Percentiles rank a stretch among this genome's conserved stretches.
phyloP scores from a whole-genome alignment of 2,888 invertebrate species.

The Leucophenga montana region DNA sequence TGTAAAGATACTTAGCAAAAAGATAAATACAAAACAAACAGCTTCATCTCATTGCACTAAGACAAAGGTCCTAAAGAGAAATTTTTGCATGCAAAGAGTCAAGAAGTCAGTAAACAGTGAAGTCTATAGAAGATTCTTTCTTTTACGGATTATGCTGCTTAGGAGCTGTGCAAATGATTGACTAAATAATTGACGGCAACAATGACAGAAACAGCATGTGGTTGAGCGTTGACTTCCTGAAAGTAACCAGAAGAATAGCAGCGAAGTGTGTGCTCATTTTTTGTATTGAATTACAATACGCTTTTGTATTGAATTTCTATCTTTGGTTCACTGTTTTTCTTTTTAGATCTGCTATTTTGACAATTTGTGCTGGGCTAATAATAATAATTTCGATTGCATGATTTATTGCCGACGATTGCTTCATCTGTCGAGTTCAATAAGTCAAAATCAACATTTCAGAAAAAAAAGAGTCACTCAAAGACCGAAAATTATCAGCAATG shows the following conservation, averaged over 20 bases:
- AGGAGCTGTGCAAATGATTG: constrained; percentile 9
- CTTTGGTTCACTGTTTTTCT: background rate
- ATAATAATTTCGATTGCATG: constrained; percentile 6
- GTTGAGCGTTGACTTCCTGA: background rate
- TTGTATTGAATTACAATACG: constrained; percentile 5
- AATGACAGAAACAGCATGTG: constrained; percentile 10
- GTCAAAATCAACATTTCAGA: background rate
- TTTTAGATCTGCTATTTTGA: constrained; percentile 3
- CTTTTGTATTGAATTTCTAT: background rate
- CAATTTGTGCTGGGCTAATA: constrained; percentile 16
- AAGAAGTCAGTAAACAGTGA: constrained; percentile 14
- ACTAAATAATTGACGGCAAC: constrained; percentile 5
- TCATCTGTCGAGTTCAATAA: constrained; percentile 4
- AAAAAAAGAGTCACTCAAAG: background rate
- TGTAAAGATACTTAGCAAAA: constrained; percentile 7
- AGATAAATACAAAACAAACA: constrained; percentile 3
- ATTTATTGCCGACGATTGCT: constrained; percentile 4
- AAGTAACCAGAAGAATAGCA: background rate
- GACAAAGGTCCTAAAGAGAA: background rate
- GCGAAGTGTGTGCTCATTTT: background rate
- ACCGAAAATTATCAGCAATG: background rate
- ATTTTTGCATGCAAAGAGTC: constrained; percentile 17
- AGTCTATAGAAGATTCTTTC: background rate
- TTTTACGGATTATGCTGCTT: background rate
- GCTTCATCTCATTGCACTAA: background rate